Conservation (phyloP, 2,888 invertebrate species). For the Cataglyphis rosenhaueri region DNA sequence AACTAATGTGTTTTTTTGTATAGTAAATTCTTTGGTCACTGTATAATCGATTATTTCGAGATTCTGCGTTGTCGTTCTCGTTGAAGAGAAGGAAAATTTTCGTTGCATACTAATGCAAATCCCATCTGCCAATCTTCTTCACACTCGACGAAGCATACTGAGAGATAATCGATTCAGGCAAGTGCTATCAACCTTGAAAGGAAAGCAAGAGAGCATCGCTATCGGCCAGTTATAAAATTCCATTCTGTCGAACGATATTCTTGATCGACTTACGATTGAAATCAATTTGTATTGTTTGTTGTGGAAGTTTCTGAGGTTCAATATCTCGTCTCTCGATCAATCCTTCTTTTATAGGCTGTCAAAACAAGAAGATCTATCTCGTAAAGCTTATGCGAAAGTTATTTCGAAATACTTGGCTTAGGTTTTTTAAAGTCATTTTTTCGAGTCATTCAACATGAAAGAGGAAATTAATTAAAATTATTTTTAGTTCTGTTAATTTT, state of each 20-base stretch:
- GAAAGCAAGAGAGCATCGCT: slow-evolving; percentile 42
- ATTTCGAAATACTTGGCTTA: background rate
- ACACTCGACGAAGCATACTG: slow-evolving; percentile 47
- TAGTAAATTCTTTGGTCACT: background rate
- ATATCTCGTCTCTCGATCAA: slow-evolving; percentile 4
- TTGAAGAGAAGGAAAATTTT: slow-evolving; percentile 30
- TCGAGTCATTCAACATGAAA: background rate
- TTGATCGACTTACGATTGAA: slow-evolving; percentile 27
- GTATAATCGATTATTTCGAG: slow-evolving; percentile 15
- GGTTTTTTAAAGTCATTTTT: background rate
- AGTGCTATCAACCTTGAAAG: slow-evolving; percentile 48
- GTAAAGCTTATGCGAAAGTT: background rate
- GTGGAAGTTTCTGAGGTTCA: background rate
- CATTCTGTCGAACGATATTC: slow-evolving; percentile 8
- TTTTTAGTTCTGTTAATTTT: background rate
- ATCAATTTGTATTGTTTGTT: slow-evolving; percentile 19
- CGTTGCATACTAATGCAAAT: slow-evolving; percentile 48
- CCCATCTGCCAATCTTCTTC: slow-evolving; percentile 52
- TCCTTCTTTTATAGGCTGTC: background rate
- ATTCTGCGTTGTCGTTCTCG: background rate
- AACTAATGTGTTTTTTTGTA: background rate
- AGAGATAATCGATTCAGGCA: slow-evolving; percentile 48
- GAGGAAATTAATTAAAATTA: background rate
- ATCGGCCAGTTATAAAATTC: slow-evolving; percentile 29
- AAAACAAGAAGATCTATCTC: background rate